A percentile compares a stretch with the other conserved stretches of the same genome.
Evolutionary conservation across 2,888 invertebrate genomes (phyloP).

Genomic region (Mythimna loreyi): DNA sequence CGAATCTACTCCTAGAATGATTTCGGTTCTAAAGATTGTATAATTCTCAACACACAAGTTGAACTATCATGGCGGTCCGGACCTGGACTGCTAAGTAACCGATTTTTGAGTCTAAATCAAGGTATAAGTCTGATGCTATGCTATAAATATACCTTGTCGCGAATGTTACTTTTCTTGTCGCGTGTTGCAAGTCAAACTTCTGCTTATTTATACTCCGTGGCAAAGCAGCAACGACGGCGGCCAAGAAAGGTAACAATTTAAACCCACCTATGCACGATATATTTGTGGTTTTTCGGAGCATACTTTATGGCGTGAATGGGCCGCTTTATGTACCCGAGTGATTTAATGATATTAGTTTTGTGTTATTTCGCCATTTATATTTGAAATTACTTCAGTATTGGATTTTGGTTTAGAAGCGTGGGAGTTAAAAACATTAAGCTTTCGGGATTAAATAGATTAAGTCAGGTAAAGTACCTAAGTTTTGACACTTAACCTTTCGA

Average conservation of each 20-base stretch:
- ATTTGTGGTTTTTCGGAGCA: conserved; percentile 64
- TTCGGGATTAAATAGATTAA: background rate
- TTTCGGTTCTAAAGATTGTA: no score
- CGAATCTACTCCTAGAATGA: no score
- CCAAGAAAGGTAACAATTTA: conserved; percentile 73
- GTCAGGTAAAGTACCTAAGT: background rate
- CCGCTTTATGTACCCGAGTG: conserved; percentile 62
- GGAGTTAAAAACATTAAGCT: background rate
- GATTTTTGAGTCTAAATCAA: no score
- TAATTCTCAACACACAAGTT: no score
- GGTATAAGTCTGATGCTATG: no score
- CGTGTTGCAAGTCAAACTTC: conserved; percentile 42
- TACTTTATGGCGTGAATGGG: conserved; percentile 63
- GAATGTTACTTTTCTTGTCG: no score
- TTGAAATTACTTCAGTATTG: conserved; percentile 11
- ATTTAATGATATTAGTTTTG: conserved; percentile 60
- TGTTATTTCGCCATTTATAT: conserved; percentile 30
- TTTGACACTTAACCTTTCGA: conserved; percentile 14
- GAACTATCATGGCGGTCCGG: no score
- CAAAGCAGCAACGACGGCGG: conserved; percentile 12
- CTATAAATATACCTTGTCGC: no score
- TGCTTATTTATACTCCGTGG: conserved; percentile 22
- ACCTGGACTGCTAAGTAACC: no score
- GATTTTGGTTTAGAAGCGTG: conserved; percentile 13
- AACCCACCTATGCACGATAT: conserved; percentile 70